Evolutionary conservation across 2,113 vertebrate genomes (phyloP).

Genomic region (Cyanocitta stelleri): DNA sequence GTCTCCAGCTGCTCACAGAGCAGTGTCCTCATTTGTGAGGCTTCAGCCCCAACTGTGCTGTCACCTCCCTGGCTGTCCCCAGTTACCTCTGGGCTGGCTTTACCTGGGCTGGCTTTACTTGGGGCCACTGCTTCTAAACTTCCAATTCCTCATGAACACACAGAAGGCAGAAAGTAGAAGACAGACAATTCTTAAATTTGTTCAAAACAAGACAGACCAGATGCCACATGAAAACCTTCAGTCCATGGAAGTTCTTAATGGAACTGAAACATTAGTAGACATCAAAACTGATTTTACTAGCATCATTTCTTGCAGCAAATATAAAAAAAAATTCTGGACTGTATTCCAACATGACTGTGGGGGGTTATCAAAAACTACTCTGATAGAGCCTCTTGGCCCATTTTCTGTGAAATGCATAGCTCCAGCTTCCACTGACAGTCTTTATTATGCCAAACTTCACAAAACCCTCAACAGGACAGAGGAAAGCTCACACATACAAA

Average conservation of each 20-base stretch:
- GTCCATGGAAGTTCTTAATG: constrained; percentile 7
- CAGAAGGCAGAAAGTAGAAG: neutral
- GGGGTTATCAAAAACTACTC: neutral
- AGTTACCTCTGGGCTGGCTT: neutral
- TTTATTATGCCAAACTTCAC: neutral
- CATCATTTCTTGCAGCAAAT: neutral
- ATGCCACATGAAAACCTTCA: constrained; percentile 18
- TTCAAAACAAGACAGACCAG: constrained; percentile 11
- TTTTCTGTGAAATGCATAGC: neutral
- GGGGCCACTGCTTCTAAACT: neutral
- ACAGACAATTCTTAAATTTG: constrained; percentile 17
- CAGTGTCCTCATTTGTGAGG: neutral
- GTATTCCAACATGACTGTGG: neutral
- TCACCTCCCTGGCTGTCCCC: neutral
- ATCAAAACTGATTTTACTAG: constrained; percentile 37
- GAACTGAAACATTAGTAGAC: neutral
- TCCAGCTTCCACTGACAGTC: neutral
- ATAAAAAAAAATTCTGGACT: neutral
- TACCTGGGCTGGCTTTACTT: neutral
- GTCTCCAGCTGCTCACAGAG: neutral
- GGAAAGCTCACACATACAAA: neutral
- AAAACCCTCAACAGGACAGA: neutral
- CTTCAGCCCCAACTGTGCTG: neutral
- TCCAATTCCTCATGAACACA: neutral
- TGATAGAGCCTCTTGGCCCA: neutral